Conservation (phyloP, 2,797 vertebrate species). For the Loris lydekkerianus region DNA sequence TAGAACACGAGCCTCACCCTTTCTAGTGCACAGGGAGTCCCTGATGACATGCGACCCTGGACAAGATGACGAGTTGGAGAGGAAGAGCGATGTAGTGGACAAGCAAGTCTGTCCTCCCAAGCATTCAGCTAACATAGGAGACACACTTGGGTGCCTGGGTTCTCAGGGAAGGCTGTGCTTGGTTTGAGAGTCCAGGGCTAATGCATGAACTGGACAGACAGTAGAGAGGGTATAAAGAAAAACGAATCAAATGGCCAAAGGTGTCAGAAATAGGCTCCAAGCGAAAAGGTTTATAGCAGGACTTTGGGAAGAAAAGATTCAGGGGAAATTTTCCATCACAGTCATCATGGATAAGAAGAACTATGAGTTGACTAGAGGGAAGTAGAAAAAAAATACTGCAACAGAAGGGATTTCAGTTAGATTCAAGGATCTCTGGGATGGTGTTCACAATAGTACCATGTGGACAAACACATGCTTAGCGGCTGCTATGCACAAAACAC, state of each 20-base stretch:
- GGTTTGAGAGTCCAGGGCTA: neutral
- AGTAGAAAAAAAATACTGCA: neutral
- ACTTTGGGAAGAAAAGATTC: slow-evolving; percentile 17
- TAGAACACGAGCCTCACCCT: neutral
- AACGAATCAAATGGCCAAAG: neutral
- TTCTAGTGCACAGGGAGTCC: neutral
- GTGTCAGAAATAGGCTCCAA: neutral
- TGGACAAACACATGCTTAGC: neutral
- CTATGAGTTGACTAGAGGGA: neutral
- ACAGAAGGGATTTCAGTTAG: neutral
- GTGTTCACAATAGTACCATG: rapidly evolving
- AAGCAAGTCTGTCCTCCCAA: neutral
- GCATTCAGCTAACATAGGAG: neutral
- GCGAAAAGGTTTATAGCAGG: neutral
- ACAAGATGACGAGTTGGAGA: neutral
- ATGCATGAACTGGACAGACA: neutral
- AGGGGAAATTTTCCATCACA: neutral
- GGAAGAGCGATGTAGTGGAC: neutral
- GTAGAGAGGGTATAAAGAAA: neutral
- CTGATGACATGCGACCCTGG: neutral
- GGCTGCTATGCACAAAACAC: neutral
- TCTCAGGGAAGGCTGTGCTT: neutral
- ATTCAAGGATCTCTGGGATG: neutral
- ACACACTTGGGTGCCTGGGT: neutral
- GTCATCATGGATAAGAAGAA: neutral